Evolutionary conservation across 2,888 invertebrate genomes (phyloP).

Genomic region (Tiliacea aurago): DNA sequence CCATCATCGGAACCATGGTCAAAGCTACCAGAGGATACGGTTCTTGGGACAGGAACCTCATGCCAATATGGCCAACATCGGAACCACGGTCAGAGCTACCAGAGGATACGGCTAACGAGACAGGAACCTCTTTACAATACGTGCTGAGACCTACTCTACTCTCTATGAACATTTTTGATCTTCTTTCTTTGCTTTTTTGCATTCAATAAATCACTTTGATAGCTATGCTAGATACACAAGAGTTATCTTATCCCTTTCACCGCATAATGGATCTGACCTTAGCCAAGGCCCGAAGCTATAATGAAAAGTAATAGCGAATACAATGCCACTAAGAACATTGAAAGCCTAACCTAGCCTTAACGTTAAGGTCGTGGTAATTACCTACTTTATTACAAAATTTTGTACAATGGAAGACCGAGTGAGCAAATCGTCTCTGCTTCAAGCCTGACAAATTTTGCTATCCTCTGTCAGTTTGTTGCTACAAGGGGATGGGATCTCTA

Average conservation of each 20-base stretch:
- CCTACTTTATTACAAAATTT: not conserved
- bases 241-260: conserved; percentile 32
- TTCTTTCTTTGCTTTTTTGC: too few species aligned
- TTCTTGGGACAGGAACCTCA: too few species aligned
- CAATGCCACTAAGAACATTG: not conserved
- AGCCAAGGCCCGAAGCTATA: not conserved
- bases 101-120: not conserved
- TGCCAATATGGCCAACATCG: too few species aligned
- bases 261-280: not conserved
- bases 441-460: too few species aligned
- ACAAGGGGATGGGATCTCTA: too few species aligned
- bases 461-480: too few species aligned
- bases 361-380: conserved; percentile 20
- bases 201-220: not conserved
- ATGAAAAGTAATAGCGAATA: conserved; percentile 24
- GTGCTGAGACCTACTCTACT: too few species aligned
- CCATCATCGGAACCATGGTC: too few species aligned
- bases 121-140: too few species aligned
- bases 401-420: not conserved
- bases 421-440: too few species aligned
- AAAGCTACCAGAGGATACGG: too few species aligned
- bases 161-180: too few species aligned
- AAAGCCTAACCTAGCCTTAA: not conserved
- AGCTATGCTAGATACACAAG: not conserved
- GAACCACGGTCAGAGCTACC: not conserved